Evolutionary conservation across 2,113 vertebrate genomes (phyloP).

Genomic region (Tetrax tetrax): DNA sequence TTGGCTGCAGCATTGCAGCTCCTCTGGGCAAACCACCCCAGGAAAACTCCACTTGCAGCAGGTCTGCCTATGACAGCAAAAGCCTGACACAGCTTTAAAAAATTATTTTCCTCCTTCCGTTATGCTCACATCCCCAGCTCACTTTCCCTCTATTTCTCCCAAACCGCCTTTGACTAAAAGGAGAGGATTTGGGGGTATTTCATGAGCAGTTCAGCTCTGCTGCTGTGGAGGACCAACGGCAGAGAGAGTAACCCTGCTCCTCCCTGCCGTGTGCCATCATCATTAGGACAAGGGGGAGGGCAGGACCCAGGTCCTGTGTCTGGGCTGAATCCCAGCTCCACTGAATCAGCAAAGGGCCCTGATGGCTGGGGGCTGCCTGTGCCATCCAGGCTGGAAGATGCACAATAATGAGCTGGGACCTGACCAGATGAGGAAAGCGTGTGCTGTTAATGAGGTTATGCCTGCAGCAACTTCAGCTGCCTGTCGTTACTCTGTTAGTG

Average conservation of each 20-base stretch:
- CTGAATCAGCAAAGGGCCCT: not conserved
- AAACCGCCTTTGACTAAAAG: not conserved
- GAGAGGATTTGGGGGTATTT: not conserved
- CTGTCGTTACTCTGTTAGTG: not conserved
- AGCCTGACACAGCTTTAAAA: not conserved
- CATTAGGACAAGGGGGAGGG: not conserved
- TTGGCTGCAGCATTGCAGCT: not conserved
- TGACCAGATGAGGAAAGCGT: not conserved
- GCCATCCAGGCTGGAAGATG: not conserved
- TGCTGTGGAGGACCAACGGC: not conserved
- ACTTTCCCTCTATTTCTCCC: not conserved
- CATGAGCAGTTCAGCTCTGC: not conserved
- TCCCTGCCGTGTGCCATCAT: not conserved
- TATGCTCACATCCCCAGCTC: not conserved
- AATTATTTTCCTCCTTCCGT: not conserved
- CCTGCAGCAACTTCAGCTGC: not conserved
- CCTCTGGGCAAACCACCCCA: not conserved
- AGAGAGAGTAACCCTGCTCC: not conserved
- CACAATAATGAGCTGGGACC: not conserved
- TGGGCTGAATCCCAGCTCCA: not conserved
- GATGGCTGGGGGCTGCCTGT: not conserved
- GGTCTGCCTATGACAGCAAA: not conserved
- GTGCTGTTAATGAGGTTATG: not conserved
- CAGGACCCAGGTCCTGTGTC: not conserved
- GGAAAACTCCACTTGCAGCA: not conserved